Evolutionary conservation across 2,888 invertebrate genomes (phyloP), one percentile per base, ranked within the genome.

Genomic region (Drosophila robusta): DNA sequence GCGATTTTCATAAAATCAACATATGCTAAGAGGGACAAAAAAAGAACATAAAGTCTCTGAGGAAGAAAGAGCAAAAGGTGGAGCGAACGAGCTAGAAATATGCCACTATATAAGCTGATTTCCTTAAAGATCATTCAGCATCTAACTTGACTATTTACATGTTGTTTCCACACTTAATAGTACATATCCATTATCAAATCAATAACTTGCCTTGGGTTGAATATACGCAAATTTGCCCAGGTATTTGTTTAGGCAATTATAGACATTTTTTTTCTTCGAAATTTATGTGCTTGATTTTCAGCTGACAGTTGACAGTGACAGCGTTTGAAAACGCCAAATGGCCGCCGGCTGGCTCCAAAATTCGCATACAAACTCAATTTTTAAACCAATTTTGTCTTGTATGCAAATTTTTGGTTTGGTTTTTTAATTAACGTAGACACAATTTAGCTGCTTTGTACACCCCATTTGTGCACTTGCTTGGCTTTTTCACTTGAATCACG

Each of bases 381-480:
- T 74, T 50, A 44, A 72, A 62, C 82, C 85, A 85, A 85, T 85
- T 83, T 74, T 41, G 87, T 69, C 84, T 76, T 88, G 76, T 84
- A 88, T 85, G 89, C 84, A 85, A 85, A 85, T 85, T 87, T 75
- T 64, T 67, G 67, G 18, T 18, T 18, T 67, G 39, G 41, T 18
- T 71, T 86, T 88, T 88, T 88, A 85, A 85, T 85, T 88, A 85
- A 86, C 85, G 72, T 80, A 52, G 80, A 77, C 63, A 58, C 62
- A 70, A 52, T 62, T 78, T 66, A 14, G 42, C 56, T 50, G 52
- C 38, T 52, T 42, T 51, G 34, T 36, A 29, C 32, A 22, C 46
- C 41, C 16, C 26, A 47, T 67, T 57, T 77, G 47, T 57, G 65
- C 78, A 76, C 78, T 76, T 76, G 78, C 56, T 52, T 14, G 46